phyloP scores from a whole-genome alignment of 1,140 invertebrate species.

The Lineus longissimus region DNA sequence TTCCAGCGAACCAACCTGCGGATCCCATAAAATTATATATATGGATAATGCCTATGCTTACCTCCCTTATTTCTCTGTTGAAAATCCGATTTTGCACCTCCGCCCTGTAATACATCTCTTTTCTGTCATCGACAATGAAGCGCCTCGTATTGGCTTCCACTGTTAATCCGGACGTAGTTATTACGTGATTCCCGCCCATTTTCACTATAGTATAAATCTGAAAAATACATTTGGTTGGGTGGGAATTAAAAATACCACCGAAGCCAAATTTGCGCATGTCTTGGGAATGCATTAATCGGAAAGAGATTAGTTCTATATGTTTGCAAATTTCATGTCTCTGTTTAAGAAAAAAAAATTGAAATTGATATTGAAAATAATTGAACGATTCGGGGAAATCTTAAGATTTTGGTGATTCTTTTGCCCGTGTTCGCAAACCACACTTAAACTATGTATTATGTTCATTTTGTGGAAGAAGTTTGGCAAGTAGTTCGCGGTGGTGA shows the following conservation, averaged over 20 bases:
- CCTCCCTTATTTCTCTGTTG: conserved; percentile 72
- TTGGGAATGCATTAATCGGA: neutral
- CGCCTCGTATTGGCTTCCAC: conserved; percentile 77
- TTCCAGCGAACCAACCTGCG: too few species aligned
- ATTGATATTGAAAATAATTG: too few species aligned
- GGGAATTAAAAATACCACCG: conserved; percentile 2
- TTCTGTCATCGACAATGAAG: conserved; percentile 59
- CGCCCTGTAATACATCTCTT: conserved; percentile 77
- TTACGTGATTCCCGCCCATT: conserved; percentile 69
- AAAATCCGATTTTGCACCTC: conserved; percentile 89
- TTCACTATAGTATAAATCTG: conserved; percentile 56
- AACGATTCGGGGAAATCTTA: too few species aligned
- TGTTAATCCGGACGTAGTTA: conserved; percentile 80
- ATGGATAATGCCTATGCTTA: too few species aligned
- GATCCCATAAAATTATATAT: too few species aligned
- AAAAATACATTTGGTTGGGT: too few species aligned
- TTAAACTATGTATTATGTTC: too few species aligned
- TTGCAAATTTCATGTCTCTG: neutral
- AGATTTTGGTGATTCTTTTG: too few species aligned
- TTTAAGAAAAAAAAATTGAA: neutral
- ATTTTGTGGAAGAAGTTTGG: too few species aligned
- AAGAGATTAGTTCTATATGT: neutral
- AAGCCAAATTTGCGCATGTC: neutral
- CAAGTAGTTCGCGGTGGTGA: too few species aligned
- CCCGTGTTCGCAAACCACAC: too few species aligned